Evolutionary conservation across 1,140 invertebrate genomes (phyloP), one percentile per base, ranked within the genome.

Genomic region (Drosophila sp.): DNA sequence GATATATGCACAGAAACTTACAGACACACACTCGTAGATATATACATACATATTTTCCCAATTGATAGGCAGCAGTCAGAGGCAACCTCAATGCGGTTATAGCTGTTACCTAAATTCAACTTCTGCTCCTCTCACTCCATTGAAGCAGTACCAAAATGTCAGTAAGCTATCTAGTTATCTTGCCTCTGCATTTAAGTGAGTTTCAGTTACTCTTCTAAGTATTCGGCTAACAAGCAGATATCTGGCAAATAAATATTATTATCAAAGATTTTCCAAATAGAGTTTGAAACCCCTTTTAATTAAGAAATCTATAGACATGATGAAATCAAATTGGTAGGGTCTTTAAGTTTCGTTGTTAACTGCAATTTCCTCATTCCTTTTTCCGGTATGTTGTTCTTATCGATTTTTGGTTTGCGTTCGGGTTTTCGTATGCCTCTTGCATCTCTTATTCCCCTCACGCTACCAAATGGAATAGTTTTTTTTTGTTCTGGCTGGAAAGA

Each of bases 381-480:
- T 74, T 65, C 57, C 29, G 72, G 81, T 65, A 56, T 67, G 79
- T 79, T 83, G 69, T 82, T 86, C 72, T 76, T 86, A 86, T 86
- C 82, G 82, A 86, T 86, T 86, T 86, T 83, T 66, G 75, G 74
- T 87, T 70, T 66, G 58, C 66, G 71, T 81, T 72, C 25, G 67
- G 67, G 61, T 71, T 75, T 81, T 68, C 66, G 67, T 64, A 78
- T 64, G 68, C 5, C 27, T 32, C 56, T 23, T 55, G 11, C 35
- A 25, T 58, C 44, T 25, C 8, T 10, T 2, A 35, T 17, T 40
- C 17, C 38, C 56, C 8, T 61, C n/a, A 32, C 58, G 5, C 61
- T 32, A 5, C 29, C 30, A 64, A 11, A 27, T 35, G 44, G 72
- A 54, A 76, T 56, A 75, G 58, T 68, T 62, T 68, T 75, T 75